Conservation (phyloP, 2,888 invertebrate species). For the Eristalis tenax region DNA sequence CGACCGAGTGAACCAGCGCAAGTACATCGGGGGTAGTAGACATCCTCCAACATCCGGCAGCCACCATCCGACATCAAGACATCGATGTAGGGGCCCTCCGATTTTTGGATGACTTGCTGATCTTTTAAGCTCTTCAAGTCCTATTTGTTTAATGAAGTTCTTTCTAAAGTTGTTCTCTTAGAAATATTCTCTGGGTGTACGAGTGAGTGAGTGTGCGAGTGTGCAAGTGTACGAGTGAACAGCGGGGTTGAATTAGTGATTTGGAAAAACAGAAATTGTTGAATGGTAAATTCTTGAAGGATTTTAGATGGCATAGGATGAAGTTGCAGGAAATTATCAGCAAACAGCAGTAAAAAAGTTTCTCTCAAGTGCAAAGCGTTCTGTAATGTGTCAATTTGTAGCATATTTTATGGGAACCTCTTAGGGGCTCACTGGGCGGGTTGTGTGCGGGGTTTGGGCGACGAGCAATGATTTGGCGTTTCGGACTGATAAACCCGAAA, state of each 20-base stretch:
- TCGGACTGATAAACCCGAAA: neutral
- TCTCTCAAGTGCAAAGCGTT: constrained; percentile 25
- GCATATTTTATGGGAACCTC: constrained; percentile 21
- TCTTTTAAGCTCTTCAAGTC: constrained; percentile 71
- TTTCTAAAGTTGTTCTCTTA: constrained; percentile 52
- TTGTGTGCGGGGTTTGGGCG: neutral
- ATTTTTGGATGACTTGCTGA: constrained; percentile 71
- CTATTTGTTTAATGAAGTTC: constrained; percentile 70
- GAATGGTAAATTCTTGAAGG: constrained; percentile 48
- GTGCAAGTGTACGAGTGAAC: neutral
- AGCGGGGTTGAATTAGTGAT: constrained; percentile 47
- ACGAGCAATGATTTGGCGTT: neutral
- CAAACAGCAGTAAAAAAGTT: constrained; percentile 38
- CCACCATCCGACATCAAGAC: neutral
- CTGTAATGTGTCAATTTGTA: constrained; percentile 48
- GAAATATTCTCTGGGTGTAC: constrained; percentile 11
- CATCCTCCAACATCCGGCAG: constrained; percentile 16
- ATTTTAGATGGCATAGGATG: constrained; percentile 30
- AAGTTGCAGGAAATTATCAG: constrained; percentile 55
- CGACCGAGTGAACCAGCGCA: neutral
- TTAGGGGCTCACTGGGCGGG: neutral
- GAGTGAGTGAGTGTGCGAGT: neutral
- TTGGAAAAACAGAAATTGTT: constrained; percentile 63
- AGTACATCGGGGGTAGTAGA: constrained; percentile 51
- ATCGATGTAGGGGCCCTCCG: constrained; percentile 48